Evolutionary conservation across 2,888 invertebrate genomes (phyloP).

Genomic region (Malthinus seriepunctatus): DNA sequence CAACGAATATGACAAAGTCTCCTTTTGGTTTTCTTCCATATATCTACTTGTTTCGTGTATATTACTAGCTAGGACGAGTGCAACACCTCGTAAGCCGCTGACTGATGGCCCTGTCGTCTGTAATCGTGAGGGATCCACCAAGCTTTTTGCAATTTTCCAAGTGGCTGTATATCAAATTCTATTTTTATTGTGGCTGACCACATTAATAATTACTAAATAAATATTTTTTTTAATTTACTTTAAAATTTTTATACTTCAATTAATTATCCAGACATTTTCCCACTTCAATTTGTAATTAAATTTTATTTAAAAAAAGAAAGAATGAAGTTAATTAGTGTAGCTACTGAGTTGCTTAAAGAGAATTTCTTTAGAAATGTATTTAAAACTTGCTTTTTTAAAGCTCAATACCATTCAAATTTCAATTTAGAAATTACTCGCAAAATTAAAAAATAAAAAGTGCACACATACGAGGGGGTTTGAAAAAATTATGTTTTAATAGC

Average conservation of each 20-base stretch:
- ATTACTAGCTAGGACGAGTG: conserved; percentile 39
- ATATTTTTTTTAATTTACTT: neutral
- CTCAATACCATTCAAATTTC: no score
- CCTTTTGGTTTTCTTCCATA: conserved; percentile 39
- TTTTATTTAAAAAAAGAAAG: neutral
- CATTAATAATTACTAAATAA: conserved; percentile 8
- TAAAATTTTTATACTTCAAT: neutral
- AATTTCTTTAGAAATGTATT: neutral
- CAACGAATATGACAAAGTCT: conserved; percentile 38
- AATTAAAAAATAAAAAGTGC: no score
- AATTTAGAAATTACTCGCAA: no score
- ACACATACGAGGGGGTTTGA: no score
- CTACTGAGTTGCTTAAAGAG: neutral
- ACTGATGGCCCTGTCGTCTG: conserved; percentile 48
- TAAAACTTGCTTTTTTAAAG: neutral
- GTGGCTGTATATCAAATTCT: conserved; percentile 47
- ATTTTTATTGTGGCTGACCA: conserved; percentile 44
- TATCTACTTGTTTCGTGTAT: conserved; percentile 41
- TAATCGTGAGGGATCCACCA: conserved; percentile 47
- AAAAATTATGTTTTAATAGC: no score
- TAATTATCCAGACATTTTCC: neutral
- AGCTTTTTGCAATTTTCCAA: conserved; percentile 51
- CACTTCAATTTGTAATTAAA: neutral
- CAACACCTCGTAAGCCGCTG: conserved; percentile 47
- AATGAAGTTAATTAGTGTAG: neutral